Conservation (phyloP, 2,888 invertebrate species). For the Odontomyia ornata region DNA sequence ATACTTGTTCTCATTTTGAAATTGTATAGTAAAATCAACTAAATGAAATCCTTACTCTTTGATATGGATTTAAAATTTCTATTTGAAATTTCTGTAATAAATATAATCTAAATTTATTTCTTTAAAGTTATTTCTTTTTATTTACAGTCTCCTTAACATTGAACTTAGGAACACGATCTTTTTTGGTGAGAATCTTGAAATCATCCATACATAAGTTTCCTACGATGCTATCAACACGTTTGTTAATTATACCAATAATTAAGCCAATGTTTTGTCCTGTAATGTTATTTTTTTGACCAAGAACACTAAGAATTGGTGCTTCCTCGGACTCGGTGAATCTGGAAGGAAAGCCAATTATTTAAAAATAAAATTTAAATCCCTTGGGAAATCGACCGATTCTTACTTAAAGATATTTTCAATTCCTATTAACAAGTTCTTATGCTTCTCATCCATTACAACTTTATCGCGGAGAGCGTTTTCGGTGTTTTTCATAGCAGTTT, state of each 20-base stretch:
- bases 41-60: no score
- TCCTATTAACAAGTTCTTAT: conserved; percentile 64
- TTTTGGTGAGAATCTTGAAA: conserved; percentile 60
- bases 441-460: conserved; percentile 57
- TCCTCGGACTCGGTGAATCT: conserved; percentile 77
- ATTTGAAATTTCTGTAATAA: no score
- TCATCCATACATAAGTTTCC: conserved; percentile 59
- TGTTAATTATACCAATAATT: conserved; percentile 83
- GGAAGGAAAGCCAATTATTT: conserved; percentile 56
- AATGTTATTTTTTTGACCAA: conserved; percentile 78
- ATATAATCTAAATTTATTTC: no score
- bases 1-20: no score
- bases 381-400: background rate
- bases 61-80: no score
- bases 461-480: conserved; percentile 52
- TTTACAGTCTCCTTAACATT: conserved; percentile 63
- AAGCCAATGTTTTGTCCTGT: conserved; percentile 80
- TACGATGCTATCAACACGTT: conserved; percentile 66
- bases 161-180: conserved; percentile 63
- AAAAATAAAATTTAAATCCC: no score
- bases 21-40: no score
- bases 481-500: conserved; percentile 53
- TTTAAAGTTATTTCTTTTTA: conserved; percentile 45
- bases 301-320: conserved; percentile 74
- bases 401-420: conserved; percentile 65